phyloP scores from a whole-genome alignment of 92 coral and sea anemone genomes.

The Umimayanthus chanpuru region DNA sequence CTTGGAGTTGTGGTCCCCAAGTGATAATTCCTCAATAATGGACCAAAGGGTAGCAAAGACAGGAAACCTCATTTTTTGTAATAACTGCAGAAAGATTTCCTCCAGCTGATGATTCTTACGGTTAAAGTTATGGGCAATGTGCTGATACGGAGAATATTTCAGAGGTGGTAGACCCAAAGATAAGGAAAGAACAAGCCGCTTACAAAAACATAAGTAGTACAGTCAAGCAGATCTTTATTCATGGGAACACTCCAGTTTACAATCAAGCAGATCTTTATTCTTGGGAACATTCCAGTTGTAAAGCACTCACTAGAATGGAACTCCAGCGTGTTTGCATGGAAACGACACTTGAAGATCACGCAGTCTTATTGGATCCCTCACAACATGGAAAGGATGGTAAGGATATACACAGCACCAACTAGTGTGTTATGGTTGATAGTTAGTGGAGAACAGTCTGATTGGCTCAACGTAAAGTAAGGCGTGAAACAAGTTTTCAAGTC shows the following conservation, averaged over 20 bases:
- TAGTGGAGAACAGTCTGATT: too few relatives aligned
- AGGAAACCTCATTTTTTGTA: background rate
- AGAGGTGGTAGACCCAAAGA: background rate
- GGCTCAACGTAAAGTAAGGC: too few relatives aligned
- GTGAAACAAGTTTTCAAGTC: too few relatives aligned
- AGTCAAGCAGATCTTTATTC: background rate
- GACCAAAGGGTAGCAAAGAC: background rate
- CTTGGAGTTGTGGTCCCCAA: too few relatives aligned
- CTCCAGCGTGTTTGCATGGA: background rate
- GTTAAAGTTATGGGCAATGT: background rate
- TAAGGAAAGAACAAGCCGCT: background rate
- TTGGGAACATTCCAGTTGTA: background rate
- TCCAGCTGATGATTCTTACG: background rate
- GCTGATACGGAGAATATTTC: background rate
- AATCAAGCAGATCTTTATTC: background rate
- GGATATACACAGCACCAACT: too few relatives aligned
- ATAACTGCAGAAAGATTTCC: background rate
- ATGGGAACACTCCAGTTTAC: background rate
- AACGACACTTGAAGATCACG: background rate
- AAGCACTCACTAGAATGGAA: constrained; percentile 2
- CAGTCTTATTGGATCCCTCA: too few relatives aligned
- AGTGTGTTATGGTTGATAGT: too few relatives aligned
- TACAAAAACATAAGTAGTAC: background rate
- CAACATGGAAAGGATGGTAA: too few relatives aligned
- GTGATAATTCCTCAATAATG: background rate